phyloP scores from a whole-genome alignment of 2,888 invertebrate genomes.

The Mesorhabditis spiculigera region DNA sequence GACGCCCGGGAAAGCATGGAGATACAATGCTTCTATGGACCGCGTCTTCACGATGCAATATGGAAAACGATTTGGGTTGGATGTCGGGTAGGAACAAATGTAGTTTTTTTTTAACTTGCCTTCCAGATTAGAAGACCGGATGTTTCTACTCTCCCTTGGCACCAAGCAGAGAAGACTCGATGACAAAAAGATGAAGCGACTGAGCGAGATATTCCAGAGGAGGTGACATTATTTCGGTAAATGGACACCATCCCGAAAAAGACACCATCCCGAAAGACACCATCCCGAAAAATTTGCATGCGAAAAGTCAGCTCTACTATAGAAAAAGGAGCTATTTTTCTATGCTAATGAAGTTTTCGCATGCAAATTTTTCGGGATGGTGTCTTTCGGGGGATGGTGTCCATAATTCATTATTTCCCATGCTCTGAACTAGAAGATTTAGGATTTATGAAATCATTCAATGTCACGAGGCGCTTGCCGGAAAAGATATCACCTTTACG shows the following conservation, averaged over 20 bases:
- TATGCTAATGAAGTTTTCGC: too few species aligned
- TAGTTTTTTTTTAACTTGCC: not conserved
- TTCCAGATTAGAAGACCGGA: not conserved
- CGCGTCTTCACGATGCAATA: not conserved
- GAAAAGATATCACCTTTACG: not conserved
- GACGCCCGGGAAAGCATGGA: not conserved
- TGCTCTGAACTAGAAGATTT: not conserved
- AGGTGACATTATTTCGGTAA: not conserved
- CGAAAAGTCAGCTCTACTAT: too few species aligned
- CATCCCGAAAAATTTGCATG: too few species aligned
- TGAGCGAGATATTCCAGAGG: not conserved
- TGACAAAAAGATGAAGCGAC: not conserved
- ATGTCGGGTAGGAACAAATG: not conserved
- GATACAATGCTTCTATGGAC: not conserved
- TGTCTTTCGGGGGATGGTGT: too few species aligned
- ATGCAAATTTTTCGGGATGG: too few species aligned
- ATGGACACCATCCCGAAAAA: too few species aligned
- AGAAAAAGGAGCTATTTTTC: too few species aligned
- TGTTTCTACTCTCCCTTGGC: conserved; percentile 1
- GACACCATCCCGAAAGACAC: too few species aligned
- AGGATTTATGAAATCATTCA: conserved; percentile 1
- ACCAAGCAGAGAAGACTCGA: not conserved
- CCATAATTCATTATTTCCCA: too few species aligned
- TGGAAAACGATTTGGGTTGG: not conserved
- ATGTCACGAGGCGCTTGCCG: not conserved